Percentiles rank a stretch among this genome's conserved stretches.
Evolutionary conservation across 2,797 vertebrate genomes (phyloP).

Genomic region (Clarias pachynema): DNA sequence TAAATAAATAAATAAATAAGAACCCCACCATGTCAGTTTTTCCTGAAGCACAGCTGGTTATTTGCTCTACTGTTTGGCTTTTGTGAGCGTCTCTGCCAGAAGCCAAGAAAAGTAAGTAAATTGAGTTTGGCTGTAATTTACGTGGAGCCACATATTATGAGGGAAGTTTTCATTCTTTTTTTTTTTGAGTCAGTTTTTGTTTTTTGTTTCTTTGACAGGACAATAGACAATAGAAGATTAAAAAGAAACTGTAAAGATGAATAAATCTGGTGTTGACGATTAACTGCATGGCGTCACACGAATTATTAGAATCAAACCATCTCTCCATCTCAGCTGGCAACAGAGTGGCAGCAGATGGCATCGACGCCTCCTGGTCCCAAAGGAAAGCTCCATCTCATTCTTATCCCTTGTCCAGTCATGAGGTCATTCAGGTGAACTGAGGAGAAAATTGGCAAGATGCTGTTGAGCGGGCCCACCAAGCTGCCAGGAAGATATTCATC

Average conservation of each 20-base stretch:
- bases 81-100: conserved; percentile 60
- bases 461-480: conserved; percentile 68
- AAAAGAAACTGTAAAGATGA: not conserved
- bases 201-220: conserved; percentile 53
- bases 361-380: conserved; percentile 69
- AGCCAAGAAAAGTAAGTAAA: conserved; percentile 46
- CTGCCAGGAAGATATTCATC: conserved; percentile 72
- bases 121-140: conserved; percentile 57
- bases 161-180: conserved; percentile 54
- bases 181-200: conserved; percentile 62
- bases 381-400: conserved; percentile 68
- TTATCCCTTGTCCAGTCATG: conserved; percentile 65
- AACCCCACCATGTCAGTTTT: not conserved
- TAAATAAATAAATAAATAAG: conserved; percentile 12
- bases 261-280: conserved; percentile 59
- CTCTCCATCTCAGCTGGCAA: conserved; percentile 42
- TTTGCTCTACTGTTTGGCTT: conserved; percentile 44
- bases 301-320: conserved; percentile 46
- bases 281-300: conserved; percentile 48
- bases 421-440: conserved; percentile 80
- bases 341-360: conserved; percentile 74
- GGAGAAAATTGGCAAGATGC: conserved; percentile 78
- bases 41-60: conserved; percentile 43
- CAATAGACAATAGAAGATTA: conserved; percentile 32
- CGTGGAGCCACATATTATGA: conserved; percentile 58